Percentiles rank a stretch among this genome's conserved stretches.
Conservation (phyloP, 2,888 invertebrate species). For the Alitta virens region DNA sequence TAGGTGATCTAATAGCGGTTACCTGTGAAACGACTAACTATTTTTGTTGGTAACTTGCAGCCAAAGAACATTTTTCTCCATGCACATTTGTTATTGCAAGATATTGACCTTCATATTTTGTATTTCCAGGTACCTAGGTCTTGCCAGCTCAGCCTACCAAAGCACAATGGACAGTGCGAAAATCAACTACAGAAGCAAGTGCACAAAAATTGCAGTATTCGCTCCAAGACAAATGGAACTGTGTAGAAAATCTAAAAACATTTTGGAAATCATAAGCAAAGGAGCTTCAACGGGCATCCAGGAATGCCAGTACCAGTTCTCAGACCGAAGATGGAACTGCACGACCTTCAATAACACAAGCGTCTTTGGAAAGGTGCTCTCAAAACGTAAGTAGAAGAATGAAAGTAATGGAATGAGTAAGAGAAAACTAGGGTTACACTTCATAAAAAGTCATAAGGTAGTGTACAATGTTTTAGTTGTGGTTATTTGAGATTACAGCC, state of each 20-base stretch:
- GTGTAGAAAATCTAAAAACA: constrained; percentile 70
- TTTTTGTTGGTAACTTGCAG: too few species aligned
- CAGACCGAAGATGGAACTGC: constrained; percentile 86
- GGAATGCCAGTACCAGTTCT: constrained; percentile 87
- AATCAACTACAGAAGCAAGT: constrained; percentile 53
- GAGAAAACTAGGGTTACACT: too few species aligned
- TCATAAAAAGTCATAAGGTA: too few species aligned
- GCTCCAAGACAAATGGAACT: constrained; percentile 71
- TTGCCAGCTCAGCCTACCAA: constrained; percentile 55
- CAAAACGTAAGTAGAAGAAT: constrained; percentile 72
- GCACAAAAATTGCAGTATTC: constrained; percentile 70
- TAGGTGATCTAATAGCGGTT: too few species aligned
- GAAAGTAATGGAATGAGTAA: too few species aligned
- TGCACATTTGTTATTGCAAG: too few species aligned
- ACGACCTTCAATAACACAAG: constrained; percentile 75
- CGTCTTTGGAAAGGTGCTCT: constrained; percentile 80
- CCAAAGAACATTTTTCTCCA: too few species aligned
- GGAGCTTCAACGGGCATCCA: constrained; percentile 82
- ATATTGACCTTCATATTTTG: not conserved
- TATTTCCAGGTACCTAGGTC: constrained; percentile 59
- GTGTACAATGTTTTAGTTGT: too few species aligned
- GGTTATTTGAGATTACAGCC: too few species aligned
- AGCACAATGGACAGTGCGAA: constrained; percentile 44
- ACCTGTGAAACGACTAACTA: too few species aligned
- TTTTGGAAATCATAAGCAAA: constrained; percentile 65